Conservation (phyloP, 2,113 vertebrate species). For the Mesembrinibis cayennensis region DNA sequence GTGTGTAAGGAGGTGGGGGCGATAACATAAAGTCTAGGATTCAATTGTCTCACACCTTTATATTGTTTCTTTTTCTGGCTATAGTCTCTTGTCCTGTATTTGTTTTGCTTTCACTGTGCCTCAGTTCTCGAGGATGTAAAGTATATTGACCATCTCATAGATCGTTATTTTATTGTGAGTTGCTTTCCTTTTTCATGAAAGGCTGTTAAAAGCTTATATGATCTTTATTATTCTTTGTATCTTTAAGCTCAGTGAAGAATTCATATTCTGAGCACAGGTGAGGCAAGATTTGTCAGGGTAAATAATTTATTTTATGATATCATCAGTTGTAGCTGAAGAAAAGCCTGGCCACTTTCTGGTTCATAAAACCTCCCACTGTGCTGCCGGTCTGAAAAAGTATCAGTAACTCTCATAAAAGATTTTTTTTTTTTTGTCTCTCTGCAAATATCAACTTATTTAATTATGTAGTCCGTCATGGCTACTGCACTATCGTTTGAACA, state of each 20-base stretch:
- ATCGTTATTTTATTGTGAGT: not conserved
- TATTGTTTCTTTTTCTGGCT: not conserved
- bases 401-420: not conserved
- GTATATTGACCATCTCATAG: not conserved
- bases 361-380: not conserved
- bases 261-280: not conserved
- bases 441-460: not conserved
- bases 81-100: not conserved
- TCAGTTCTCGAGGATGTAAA: not conserved
- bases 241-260: not conserved
- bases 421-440: not conserved
- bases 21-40: not conserved
- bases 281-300: not conserved
- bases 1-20: not conserved
- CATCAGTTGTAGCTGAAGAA: not conserved
- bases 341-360: not conserved
- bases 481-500: not conserved
- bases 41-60: not conserved
- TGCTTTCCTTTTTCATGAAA: not conserved
- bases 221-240: not conserved
- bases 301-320: not conserved
- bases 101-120: not conserved
- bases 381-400: not conserved
- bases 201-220: not conserved
- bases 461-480: not conserved